Evolutionary conservation across 2,888 invertebrate genomes (phyloP).

Genomic region (Polyploca ridens): DNA sequence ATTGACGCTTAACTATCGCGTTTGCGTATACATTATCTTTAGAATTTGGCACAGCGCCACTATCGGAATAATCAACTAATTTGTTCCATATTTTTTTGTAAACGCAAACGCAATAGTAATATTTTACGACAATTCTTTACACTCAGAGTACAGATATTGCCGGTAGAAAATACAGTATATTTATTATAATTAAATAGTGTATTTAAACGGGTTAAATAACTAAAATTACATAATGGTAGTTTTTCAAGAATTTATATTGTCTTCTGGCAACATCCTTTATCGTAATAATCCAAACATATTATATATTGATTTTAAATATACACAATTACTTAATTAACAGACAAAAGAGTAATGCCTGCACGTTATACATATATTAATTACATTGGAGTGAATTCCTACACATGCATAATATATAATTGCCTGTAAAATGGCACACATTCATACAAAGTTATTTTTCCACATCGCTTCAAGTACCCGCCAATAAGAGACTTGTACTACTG

Average conservation of each 20-base stretch:
- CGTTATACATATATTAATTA: not conserved
- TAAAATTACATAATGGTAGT: conserved; percentile 26
- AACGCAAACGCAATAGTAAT: too few relatives aligned
- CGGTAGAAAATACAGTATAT: conserved; percentile 3
- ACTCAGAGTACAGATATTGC: not conserved
- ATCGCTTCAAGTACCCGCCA: not conserved
- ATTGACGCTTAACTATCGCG: too few relatives aligned
- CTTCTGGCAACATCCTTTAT: not conserved
- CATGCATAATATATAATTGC: conserved; percentile 51
- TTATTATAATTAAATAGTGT: conserved; percentile 18
- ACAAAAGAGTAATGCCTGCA: too few relatives aligned
- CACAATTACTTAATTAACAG: not conserved
- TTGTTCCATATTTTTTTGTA: too few relatives aligned
- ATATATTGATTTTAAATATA: not conserved
- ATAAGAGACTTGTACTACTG: conserved; percentile 23
- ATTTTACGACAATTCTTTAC: too few relatives aligned
- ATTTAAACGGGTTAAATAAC: not conserved
- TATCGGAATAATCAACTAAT: too few relatives aligned
- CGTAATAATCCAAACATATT: not conserved
- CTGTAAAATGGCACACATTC: conserved; percentile 75
- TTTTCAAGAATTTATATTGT: not conserved
- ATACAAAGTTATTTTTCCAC: conserved; percentile 11
- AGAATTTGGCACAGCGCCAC: too few relatives aligned
- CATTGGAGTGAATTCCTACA: conserved; percentile 13
- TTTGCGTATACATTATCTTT: too few relatives aligned